Evolutionary conservation across 2,888 invertebrate species (phyloP).

Genomic region (Heliconius erato): DNA sequence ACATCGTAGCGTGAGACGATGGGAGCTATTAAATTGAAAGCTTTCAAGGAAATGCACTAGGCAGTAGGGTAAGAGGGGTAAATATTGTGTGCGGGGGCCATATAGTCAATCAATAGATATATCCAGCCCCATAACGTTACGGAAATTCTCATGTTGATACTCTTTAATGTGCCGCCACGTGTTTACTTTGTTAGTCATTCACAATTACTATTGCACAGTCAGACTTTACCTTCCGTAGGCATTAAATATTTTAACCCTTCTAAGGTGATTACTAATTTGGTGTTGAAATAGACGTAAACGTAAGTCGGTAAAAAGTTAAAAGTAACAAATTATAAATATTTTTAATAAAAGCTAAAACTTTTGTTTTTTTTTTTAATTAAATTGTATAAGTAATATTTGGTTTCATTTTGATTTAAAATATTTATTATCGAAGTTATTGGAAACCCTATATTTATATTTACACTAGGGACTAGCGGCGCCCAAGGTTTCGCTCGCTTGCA

Average conservation of each 20-base stretch:
- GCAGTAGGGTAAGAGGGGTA: conserved; percentile 54
- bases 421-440: too few species aligned
- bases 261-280: not conserved
- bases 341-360: too few species aligned
- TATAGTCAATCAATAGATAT: conserved; percentile 73
- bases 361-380: too few species aligned
- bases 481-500: too few species aligned
- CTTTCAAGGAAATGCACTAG: conserved; percentile 69
- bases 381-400: too few species aligned
- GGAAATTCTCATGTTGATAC: conserved; percentile 32
- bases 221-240: conserved; percentile 59
- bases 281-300: not conserved
- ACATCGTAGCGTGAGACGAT: conserved; percentile 31
- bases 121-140: conserved; percentile 43
- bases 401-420: too few species aligned
- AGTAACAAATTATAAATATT: too few species aligned
- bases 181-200: conserved; percentile 63
- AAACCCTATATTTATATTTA: too few species aligned
- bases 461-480: too few species aligned
- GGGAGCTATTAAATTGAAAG: conserved; percentile 54
- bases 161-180: conserved; percentile 57
- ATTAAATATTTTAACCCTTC: not conserved
- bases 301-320: not conserved
- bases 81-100: conserved; percentile 55
- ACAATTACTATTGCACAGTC: conserved; percentile 18